Evolutionary conservation across 2,113 vertebrate species (phyloP), one percentile per base, ranked within the genome.

Genomic region (Corythoichthys haematopterus): DNA sequence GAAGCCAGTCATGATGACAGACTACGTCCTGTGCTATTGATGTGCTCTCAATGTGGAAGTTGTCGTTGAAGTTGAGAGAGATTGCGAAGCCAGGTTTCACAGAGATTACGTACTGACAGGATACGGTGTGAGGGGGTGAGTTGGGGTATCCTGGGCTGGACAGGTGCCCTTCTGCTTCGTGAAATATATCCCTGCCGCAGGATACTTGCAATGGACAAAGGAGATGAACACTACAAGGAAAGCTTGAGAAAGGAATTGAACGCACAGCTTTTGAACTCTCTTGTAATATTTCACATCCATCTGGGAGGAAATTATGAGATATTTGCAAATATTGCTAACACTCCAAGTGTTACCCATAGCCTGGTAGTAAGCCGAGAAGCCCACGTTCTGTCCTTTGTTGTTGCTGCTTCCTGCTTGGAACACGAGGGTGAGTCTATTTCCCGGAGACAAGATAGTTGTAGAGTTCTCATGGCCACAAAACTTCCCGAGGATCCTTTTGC

Each of bases 311-410:
- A n/a, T n/a, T n/a, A n/a, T n/a, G n/a, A n/a, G n/a, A n/a, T n/a
- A n/a, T n/a, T n/a, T n/a, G n/a, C n/a, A n/a, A n/a, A n/a, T n/a
- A n/a, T n/a, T n/a, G n/a, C n/a, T n/a, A n/a, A n/a, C n/a, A n/a
- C n/a, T n/a, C n/a, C n/a, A 33, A 9, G 1, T 46, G 3, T 2
- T 73, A 97, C 96, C 96, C 65, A 92, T 87, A 3, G 96, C 96
- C 78, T 88, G 92, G 76, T 95, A 98, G 62, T 93, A 93, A 0
- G 93, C 94, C 35, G 87, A 88, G 82, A 98, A 98, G 71, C 97
- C 97, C 2, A 88, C 64, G 43, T 85, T 75, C 64, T 84, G 79
- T 0, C 8, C 91, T 51, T 95, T 94, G 8, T 93, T 91, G 2
- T 97, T 96, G 82, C 88, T 93, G 65, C 93, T 90, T 58, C 98